A percentile compares a stretch with the other conserved stretches of the same genome.
Evolutionary conservation across 2,113 vertebrate species (phyloP).

Genomic region (Scopus umbretta): DNA sequence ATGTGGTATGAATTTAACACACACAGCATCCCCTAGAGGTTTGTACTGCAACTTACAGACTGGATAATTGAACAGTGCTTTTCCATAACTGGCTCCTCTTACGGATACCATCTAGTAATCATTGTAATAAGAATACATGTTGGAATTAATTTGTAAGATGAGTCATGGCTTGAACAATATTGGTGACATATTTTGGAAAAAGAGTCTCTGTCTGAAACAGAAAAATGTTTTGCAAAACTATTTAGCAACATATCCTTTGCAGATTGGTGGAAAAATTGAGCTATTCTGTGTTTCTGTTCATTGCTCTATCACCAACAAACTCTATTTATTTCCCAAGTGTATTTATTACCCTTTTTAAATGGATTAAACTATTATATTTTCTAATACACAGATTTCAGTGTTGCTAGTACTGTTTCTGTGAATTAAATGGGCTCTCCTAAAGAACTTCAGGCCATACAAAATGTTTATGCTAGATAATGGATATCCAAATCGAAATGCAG

Average conservation of each 20-base stretch:
- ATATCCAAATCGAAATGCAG: background rate
- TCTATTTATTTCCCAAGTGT: background rate
- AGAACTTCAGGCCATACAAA: background rate
- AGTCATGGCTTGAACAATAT: background rate
- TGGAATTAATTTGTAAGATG: background rate
- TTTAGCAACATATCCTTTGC: background rate
- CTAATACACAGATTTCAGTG: background rate
- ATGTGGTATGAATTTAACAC: background rate
- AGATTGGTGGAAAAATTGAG: background rate
- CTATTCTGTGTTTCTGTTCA: background rate
- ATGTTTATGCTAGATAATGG: background rate
- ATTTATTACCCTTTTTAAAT: background rate
- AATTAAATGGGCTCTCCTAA: background rate
- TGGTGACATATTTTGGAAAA: background rate
- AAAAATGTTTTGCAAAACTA: background rate
- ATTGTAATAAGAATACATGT: background rate
- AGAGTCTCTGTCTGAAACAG: background rate
- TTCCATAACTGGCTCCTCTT: background rate
- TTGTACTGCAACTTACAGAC: background rate
- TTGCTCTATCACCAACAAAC: background rate
- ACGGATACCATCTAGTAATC: background rate
- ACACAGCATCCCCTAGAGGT: constrained; percentile 3
- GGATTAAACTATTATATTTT: background rate
- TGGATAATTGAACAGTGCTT: background rate
- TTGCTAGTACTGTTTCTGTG: background rate